These are phyloP conservation scores for Oncorhynchus keta DNA, from an alignment of 2,113 vertebrate genomes.

Conservation along the genomic window DNA sequence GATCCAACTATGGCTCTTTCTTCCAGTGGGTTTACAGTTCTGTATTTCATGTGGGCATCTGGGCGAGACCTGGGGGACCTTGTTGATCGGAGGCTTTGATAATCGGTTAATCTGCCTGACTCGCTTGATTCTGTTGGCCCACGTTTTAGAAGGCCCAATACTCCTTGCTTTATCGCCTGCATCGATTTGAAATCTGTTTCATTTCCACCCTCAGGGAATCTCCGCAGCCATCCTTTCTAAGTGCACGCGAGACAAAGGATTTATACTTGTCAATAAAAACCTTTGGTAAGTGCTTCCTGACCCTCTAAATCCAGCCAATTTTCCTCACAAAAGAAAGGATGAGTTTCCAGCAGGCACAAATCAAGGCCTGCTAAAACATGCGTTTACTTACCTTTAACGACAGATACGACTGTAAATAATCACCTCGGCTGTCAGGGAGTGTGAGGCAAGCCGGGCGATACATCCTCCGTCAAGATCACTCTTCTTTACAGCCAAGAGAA, in stretches of 20 bases:
- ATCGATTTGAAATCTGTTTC: slow-evolving; percentile 76
- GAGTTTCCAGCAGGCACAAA: slow-evolving; percentile 74
- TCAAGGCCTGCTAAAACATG: slow-evolving; percentile 76
- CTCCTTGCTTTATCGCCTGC: slow-evolving; percentile 65
- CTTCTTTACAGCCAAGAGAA: slow-evolving; percentile 57
- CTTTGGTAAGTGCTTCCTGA: slow-evolving; percentile 80
- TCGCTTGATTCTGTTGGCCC: slow-evolving; percentile 54
- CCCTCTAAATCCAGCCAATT: slow-evolving; percentile 74
- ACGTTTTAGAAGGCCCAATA: slow-evolving; percentile 52
- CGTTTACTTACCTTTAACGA: slow-evolving; percentile 73
- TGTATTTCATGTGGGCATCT: slow-evolving; percentile 1
- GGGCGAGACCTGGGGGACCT: slow-evolving; percentile 12
- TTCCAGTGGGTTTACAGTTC: slow-evolving; percentile 6
- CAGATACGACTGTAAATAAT: slow-evolving; percentile 75
- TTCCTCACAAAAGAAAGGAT: slow-evolving; percentile 71
- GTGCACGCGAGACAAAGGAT: slow-evolving; percentile 73
- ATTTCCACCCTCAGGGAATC: slow-evolving; percentile 72
- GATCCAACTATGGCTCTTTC: neutral
- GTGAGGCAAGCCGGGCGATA: slow-evolving; percentile 57
- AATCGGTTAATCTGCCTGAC: slow-evolving; percentile 56
- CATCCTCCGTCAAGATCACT: slow-evolving; percentile 61
- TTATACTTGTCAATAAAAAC: slow-evolving; percentile 79
- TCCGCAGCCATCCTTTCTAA: slow-evolving; percentile 72
- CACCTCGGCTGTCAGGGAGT: slow-evolving; percentile 57
- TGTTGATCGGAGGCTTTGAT: slow-evolving; percentile 27